phyloP scores from a whole-genome alignment of 2,797 vertebrate species.

The Cuculus canorus region DNA sequence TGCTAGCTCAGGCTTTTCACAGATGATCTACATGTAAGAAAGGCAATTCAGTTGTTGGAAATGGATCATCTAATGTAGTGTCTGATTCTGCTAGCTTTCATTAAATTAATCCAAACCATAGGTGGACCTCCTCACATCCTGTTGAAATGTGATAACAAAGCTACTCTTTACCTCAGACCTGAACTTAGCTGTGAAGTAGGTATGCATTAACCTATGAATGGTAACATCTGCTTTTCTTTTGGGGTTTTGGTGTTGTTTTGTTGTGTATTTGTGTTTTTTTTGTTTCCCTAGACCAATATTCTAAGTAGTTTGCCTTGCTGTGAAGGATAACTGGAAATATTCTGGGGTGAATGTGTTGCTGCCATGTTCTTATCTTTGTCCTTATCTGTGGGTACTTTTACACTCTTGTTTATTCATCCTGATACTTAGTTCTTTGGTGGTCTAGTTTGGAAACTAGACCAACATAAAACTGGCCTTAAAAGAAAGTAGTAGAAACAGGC shows the following conservation, averaged over 20 bases:
- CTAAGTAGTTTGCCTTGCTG: background rate
- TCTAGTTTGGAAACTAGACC: background rate
- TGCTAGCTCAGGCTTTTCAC: background rate
- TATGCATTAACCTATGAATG: background rate
- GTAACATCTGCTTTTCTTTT: background rate
- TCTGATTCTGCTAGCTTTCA: background rate
- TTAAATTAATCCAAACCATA: background rate
- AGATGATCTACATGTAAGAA: background rate
- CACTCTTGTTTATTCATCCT: background rate
- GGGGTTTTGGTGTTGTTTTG: background rate
- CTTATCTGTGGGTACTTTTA: background rate
- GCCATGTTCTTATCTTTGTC: background rate
- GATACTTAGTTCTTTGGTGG: background rate
- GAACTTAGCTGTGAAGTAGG: background rate
- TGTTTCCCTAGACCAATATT: background rate
- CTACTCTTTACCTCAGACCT: background rate
- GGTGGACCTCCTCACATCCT: background rate
- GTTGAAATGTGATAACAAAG: background rate
- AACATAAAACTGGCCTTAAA: background rate
- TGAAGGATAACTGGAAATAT: background rate
- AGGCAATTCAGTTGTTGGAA: background rate
- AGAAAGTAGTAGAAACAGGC: background rate
- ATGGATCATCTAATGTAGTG: background rate
- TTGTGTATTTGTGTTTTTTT: background rate
- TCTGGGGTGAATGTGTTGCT: background rate